Evolutionary conservation across 2,888 invertebrate species (phyloP), one percentile per base, ranked within the genome.

Genomic region (Acrocyrtus sp.): DNA sequence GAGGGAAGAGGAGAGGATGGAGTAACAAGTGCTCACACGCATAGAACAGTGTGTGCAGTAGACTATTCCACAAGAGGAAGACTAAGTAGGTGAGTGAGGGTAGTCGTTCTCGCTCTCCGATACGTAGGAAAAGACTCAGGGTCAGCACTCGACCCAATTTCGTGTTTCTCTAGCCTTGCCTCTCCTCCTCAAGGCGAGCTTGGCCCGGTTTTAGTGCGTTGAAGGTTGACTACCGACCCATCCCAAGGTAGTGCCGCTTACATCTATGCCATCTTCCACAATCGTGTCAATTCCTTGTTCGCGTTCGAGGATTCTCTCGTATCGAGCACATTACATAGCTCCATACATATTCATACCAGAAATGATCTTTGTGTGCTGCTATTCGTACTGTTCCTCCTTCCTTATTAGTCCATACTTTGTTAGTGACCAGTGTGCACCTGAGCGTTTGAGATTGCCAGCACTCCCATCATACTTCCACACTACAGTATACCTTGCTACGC

Each of bases 91-190:
- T 57, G 50, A 66, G 66, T 57, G 48, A 66, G 56, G 57, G 66
- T 66, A 66, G 50, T n/a, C 24, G 34, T 34, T 21, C 22, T 47
- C 27, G 24, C 50, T 26, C 26, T 48, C 56, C 34, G 39, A 1
- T 48, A 43, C 43, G 29, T 34, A 60, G 43, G 72, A 69, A 72
- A 45, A 50, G 61, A 56, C 66, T 78, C 75, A 78, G 78, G 78
- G 78, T 76, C 78, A 74, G 41, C 65, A 54, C 63, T 69, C 76
- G 78, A 78, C 78, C 78, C 76, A 78, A 67, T 78, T 78, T 63
- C n/a, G 62, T 41, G 57, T 54, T 69, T 63, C 51, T 62, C 48
- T 72, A 66, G 73, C 74, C 78, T 78, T 73, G 72, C 54, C 24
- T 26, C 53, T 43, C 27, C 62, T 39, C 47, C 48, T 50, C 72